A percentile compares a stretch with the other conserved stretches of the same genome.
Evolutionary conservation across 2,113 vertebrate species (phyloP).

Genomic region (Neogale vison): DNA sequence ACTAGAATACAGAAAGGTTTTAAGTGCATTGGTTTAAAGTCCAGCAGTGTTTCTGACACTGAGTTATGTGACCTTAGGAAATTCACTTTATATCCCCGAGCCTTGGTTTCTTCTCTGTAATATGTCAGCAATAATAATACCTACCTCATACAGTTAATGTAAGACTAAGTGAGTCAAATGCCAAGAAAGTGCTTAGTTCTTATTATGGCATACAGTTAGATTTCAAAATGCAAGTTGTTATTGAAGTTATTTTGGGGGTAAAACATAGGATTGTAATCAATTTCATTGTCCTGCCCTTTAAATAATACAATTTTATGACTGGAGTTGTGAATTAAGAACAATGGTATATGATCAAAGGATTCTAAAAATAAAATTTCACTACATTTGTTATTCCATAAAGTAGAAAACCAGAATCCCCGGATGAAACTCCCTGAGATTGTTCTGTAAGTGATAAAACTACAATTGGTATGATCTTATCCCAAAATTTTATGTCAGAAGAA

Average conservation of each 20-base stretch:
- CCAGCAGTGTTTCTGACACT: background rate
- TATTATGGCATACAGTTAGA: background rate
- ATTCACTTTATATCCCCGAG: background rate
- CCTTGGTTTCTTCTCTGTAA: background rate
- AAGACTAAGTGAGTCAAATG: background rate
- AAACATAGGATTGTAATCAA: constrained; percentile 39
- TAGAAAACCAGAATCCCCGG: constrained; percentile 17
- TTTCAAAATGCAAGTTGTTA: constrained; percentile 60
- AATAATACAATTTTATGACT: constrained; percentile 45
- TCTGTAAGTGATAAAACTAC: constrained; percentile 45
- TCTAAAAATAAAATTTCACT: constrained; percentile 59
- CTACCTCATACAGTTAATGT: background rate
- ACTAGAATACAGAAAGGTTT: background rate
- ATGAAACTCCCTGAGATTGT: constrained; percentile 26
- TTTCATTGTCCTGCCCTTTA: constrained; percentile 66
- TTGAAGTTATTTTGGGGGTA: constrained; percentile 53
- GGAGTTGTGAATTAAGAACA: constrained; percentile 62
- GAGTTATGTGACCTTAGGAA: background rate
- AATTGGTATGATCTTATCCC: background rate
- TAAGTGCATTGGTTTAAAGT: background rate
- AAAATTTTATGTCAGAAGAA: constrained; percentile 44
- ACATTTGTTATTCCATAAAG: constrained; percentile 36
- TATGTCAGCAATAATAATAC: background rate
- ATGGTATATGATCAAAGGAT: constrained; percentile 49
- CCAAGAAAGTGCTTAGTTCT: background rate